A percentile compares a stretch with the other conserved stretches of the same genome.
These are phyloP conservation scores for Agrilus planipennis DNA, from an alignment of 1,140 invertebrate genomes.

Conservation along the genomic window DNA sequence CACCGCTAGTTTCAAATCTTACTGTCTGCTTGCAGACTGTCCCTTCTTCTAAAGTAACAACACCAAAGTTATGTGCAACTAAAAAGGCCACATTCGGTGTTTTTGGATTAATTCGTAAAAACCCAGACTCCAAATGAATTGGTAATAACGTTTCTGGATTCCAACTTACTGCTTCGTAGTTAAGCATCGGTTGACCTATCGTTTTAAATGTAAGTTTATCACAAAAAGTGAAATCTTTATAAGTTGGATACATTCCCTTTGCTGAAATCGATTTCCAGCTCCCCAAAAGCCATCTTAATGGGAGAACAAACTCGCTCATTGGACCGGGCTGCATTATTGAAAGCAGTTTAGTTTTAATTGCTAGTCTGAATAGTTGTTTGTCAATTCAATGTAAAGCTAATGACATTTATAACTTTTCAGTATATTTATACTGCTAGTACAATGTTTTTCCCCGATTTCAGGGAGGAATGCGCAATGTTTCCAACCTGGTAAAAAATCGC, in stretches of 20 bases:
- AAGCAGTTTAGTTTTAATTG: no score
- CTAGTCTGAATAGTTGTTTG: no score
- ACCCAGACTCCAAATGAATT: constrained; percentile 54
- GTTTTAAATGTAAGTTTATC: constrained; percentile 49
- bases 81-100: constrained; percentile 45
- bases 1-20: neutral
- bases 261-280: constrained; percentile 44
- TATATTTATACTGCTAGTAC: no score
- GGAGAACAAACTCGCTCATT: neutral
- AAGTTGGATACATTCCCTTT: constrained; percentile 45
- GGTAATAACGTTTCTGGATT: constrained; percentile 41
- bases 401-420: no score
- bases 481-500: no score
- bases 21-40: constrained; percentile 13
- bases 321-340: neutral
- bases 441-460: no score
- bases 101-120: constrained; percentile 45
- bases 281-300: constrained; percentile 31
- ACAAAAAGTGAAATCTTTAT: constrained; percentile 45
- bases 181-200: constrained; percentile 50
- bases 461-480: no score
- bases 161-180: constrained; percentile 43
- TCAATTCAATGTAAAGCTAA: no score
- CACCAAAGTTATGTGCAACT: constrained; percentile 50
- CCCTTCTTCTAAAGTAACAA: constrained; percentile 47